Percentiles rank a stretch among this genome's conserved stretches.
phyloP scores from a whole-genome alignment of 2,888 invertebrate genomes.

The Smittia sp. region DNA sequence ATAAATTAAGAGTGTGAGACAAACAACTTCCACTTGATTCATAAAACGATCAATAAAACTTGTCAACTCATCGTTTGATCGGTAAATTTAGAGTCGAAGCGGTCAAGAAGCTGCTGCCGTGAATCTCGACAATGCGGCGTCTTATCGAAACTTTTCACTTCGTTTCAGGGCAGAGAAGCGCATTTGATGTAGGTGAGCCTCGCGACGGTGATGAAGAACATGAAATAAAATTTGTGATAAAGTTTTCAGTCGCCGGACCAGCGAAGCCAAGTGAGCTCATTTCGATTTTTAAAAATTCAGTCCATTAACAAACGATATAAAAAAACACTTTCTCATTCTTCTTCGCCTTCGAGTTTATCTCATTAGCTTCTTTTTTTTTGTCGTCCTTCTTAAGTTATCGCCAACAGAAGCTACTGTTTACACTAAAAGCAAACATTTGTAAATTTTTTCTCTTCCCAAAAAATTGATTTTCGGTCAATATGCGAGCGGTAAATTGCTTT shows the following conservation, averaged over 20 bases:
- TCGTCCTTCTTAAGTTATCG: conserved; percentile 27
- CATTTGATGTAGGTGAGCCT: conserved; percentile 34
- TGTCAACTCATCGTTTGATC: conserved; percentile 37
- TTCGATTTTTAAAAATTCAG: conserved; percentile 34
- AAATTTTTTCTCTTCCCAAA: conserved; percentile 22
- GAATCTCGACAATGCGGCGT: conserved; percentile 4
- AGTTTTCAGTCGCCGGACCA: not conserved
- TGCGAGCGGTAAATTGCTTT: conserved; percentile 27
- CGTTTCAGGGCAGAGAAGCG: conserved; percentile 6
- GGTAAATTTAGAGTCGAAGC: conserved; percentile 12
- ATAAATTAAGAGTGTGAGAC: conserved; percentile 34
- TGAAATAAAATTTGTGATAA: conserved; percentile 34
- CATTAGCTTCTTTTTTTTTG: conserved; percentile 31
- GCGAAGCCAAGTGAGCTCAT: conserved; percentile 26
- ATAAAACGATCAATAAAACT: conserved; percentile 37
- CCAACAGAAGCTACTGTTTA: conserved; percentile 41
- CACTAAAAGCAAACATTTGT: conserved; percentile 41
- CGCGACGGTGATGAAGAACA: conserved; percentile 34
- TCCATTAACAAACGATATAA: conserved; percentile 41
- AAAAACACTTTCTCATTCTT: conserved; percentile 37
- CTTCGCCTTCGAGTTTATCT: conserved; percentile 30
- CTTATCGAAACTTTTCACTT: not conserved
- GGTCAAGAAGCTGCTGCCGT: not conserved
- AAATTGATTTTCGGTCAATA: conserved; percentile 32
- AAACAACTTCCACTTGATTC: conserved; percentile 35